phyloP scores from a whole-genome alignment of 2,113 vertebrate species.

The Grammomys dolichurus region DNA sequence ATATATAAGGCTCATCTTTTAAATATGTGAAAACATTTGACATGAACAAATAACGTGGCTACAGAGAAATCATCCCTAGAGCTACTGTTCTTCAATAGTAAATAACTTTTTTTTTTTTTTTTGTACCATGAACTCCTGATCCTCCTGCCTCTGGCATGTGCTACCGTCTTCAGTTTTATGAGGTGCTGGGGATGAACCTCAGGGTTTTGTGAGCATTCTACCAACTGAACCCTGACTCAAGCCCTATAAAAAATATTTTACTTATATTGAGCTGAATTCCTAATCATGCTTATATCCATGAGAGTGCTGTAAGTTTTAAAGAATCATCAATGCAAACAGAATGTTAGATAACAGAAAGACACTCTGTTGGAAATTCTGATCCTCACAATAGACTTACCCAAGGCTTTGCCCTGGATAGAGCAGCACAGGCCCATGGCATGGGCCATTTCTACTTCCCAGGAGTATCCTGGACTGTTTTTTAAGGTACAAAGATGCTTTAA shows the following conservation, averaged over 20 bases:
- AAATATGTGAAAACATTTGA: not conserved
- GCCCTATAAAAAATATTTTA: not conserved
- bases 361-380: conserved; percentile 86
- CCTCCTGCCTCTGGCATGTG: not conserved
- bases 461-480: conserved; percentile 84
- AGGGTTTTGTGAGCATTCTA: not conserved
- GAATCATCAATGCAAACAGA: conserved; percentile 86
- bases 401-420: conserved; percentile 86
- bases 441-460: conserved; percentile 85
- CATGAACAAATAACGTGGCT: conserved; percentile 68
- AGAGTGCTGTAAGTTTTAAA: conserved; percentile 84
- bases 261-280: conserved; percentile 86
- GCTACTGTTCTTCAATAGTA: conserved; percentile 86
- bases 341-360: conserved; percentile 84
- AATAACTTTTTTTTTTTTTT: conserved; percentile 65
- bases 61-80: conserved; percentile 86
- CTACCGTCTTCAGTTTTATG: not conserved
- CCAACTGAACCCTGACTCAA: not conserved
- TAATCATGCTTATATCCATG: conserved; percentile 84
- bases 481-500: conserved; percentile 86
- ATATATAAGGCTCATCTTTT: not conserved
- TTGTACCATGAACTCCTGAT: not conserved
- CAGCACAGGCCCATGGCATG: conserved; percentile 83
- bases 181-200: not conserved
- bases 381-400: conserved; percentile 86